Evolutionary conservation across 2,797 vertebrate species (phyloP).

Genomic region (Pterois miles): DNA sequence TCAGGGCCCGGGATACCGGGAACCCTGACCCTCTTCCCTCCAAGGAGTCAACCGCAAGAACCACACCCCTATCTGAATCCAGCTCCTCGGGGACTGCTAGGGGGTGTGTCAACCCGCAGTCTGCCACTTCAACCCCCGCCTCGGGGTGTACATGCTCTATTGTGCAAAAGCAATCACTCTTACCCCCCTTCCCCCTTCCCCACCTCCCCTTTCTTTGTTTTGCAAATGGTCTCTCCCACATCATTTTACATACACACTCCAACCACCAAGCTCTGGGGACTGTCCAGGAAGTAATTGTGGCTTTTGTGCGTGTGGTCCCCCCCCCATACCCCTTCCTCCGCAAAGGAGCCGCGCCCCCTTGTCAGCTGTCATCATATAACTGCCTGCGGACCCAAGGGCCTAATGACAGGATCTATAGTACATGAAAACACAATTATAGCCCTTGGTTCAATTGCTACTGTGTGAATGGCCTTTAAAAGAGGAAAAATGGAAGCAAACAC

Average conservation of each 20-base stretch:
- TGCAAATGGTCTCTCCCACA: conserved; percentile 79
- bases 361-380: conserved; percentile 83
- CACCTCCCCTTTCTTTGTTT: conserved; percentile 73
- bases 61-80: conserved; percentile 60
- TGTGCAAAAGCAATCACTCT: conserved; percentile 73
- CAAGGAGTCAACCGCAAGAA: conserved; percentile 57
- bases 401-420: conserved; percentile 83
- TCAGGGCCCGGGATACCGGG: conserved; percentile 13
- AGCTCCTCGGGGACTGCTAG: conserved; percentile 47
- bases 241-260: conserved; percentile 81
- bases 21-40: conserved; percentile 43
- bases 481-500: conserved; percentile 51
- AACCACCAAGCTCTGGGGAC: conserved; percentile 73
- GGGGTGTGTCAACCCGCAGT: conserved; percentile 49
- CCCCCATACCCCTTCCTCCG: conserved; percentile 27
- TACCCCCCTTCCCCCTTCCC: background rate
- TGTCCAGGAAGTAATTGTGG: conserved; percentile 78
- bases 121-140: conserved; percentile 68
- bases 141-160: conserved; percentile 71
- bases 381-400: conserved; percentile 74
- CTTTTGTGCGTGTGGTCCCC: conserved; percentile 71
- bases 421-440: conserved; percentile 84
- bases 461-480: conserved; percentile 75
- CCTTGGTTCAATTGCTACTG: conserved; percentile 76
- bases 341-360: conserved; percentile 72